These are phyloP conservation scores for Zoanthus sansibaricus DNA, from an alignment of 92 coral and sea anemone genomes.

Conservation along the genomic window DNA sequence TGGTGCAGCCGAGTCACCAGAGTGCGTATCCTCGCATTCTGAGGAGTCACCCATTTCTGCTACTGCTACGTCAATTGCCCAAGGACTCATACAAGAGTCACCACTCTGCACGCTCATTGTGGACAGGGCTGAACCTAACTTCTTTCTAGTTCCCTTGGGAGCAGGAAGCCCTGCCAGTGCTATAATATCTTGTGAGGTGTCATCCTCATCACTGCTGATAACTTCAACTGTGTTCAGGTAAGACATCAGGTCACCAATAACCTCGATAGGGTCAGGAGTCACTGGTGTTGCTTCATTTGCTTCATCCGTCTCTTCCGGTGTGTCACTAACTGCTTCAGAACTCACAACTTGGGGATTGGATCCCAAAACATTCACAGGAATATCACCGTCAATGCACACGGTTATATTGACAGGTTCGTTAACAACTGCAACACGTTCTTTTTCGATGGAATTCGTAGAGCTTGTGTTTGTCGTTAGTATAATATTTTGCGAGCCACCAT, in stretches of 20 bases:
- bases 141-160: background rate
- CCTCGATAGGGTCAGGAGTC: slow-evolving; percentile 69
- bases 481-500: slow-evolving; percentile 19
- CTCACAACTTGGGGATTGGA: background rate
- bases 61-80: slow-evolving; percentile 83
- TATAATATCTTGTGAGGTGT: slow-evolving; percentile 41
- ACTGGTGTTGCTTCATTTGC: slow-evolving; percentile 54
- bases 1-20: slow-evolving; percentile 45
- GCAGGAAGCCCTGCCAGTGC: slow-evolving; percentile 9
- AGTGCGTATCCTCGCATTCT: slow-evolving; percentile 67
- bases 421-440: slow-evolving; percentile 29
- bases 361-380: background rate
- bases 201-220: slow-evolving; percentile 81
- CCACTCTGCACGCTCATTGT: slow-evolving; percentile 72
- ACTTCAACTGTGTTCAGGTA: slow-evolving; percentile 80
- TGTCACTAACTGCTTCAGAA: slow-evolving; percentile 9
- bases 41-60: slow-evolving; percentile 88
- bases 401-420: slow-evolving; percentile 39
- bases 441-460: slow-evolving; percentile 15
- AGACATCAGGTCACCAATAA: slow-evolving; percentile 84
- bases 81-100: slow-evolving; percentile 84
- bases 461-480: slow-evolving; percentile 8
- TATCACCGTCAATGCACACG: slow-evolving; percentile 21
- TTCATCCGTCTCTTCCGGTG: slow-evolving; percentile 39
- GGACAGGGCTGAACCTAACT: slow-evolving; percentile 38